phyloP scores from a whole-genome alignment of 2,113 vertebrate species.

The Nyctibius bracteatus region DNA sequence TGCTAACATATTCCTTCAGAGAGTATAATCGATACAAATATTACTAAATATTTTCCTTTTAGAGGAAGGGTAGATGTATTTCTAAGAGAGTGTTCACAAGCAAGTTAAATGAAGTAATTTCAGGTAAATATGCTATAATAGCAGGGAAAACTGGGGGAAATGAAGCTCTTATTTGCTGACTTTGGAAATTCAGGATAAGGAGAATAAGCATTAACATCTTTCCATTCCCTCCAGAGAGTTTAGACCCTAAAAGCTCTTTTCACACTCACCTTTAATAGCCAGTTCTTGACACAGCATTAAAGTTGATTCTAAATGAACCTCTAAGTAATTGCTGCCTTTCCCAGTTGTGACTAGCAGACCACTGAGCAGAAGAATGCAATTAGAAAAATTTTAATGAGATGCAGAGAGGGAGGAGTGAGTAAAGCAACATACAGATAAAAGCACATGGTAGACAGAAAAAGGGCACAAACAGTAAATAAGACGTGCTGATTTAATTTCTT shows the following conservation, averaged over 20 bases:
- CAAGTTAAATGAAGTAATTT: not conserved
- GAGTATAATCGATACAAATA: not conserved
- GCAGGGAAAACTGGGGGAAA: not conserved
- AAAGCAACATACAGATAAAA: not conserved
- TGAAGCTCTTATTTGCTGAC: not conserved
- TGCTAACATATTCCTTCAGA: not conserved
- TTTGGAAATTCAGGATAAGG: not conserved
- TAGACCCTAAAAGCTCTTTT: not conserved
- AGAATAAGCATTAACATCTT: not conserved
- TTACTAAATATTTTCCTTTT: not conserved
- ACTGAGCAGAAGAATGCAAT: constrained; percentile 1
- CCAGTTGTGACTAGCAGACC: not conserved
- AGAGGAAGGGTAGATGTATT: not conserved
- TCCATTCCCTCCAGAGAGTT: not conserved
- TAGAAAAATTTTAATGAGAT: not conserved
- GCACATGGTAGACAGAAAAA: not conserved
- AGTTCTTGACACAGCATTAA: not conserved
- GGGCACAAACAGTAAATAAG: not conserved
- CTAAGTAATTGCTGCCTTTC: not conserved
- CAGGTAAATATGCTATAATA: not conserved
- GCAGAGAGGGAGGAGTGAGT: not conserved
- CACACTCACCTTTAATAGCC: not conserved
- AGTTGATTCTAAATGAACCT: not conserved
- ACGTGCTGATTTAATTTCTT: not conserved
- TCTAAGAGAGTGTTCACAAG: not conserved